A percentile compares a stretch with the other conserved stretches of the same genome.
Conservation (phyloP, 2,113 vertebrate species). For the Ceyx margarethae region DNA sequence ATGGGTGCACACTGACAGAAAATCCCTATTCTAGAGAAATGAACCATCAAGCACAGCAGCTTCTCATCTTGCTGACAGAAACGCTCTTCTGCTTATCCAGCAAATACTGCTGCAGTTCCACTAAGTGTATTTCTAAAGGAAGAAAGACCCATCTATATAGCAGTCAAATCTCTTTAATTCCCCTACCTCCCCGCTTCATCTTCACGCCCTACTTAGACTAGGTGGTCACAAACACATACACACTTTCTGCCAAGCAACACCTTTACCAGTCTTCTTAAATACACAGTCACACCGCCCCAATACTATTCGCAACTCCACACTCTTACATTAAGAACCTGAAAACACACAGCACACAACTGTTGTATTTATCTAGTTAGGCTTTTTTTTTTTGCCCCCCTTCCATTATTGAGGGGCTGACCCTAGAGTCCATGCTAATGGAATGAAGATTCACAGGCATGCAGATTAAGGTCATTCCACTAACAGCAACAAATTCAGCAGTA, state of each 20-base stretch:
- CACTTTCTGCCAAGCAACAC: background rate
- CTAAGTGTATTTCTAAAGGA: background rate
- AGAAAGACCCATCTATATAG: background rate
- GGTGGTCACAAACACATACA: background rate
- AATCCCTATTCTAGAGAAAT: background rate
- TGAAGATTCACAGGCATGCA: background rate
- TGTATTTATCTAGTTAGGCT: background rate
- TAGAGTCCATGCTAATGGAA: background rate
- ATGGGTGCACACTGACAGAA: background rate
- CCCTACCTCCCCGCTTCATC: background rate
- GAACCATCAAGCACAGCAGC: slow-evolving; percentile 13
- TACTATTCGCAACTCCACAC: too few relatives aligned
- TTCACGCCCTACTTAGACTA: background rate
- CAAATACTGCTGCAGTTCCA: background rate
- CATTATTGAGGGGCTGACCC: background rate
- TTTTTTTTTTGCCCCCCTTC: too few relatives aligned
- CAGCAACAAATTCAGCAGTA: background rate
- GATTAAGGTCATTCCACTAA: background rate
- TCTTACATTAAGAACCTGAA: background rate
- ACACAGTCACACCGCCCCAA: background rate
- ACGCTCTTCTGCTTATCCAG: slow-evolving; percentile 15
- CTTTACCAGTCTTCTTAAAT: background rate
- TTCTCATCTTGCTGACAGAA: slow-evolving; percentile 19
- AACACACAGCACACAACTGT: background rate
- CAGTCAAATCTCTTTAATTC: background rate